Percentiles rank a stretch among this genome's conserved stretches.
phyloP scores from a whole-genome alignment of 1,140 invertebrate species.

The Schlechtendalia chinensis region DNA sequence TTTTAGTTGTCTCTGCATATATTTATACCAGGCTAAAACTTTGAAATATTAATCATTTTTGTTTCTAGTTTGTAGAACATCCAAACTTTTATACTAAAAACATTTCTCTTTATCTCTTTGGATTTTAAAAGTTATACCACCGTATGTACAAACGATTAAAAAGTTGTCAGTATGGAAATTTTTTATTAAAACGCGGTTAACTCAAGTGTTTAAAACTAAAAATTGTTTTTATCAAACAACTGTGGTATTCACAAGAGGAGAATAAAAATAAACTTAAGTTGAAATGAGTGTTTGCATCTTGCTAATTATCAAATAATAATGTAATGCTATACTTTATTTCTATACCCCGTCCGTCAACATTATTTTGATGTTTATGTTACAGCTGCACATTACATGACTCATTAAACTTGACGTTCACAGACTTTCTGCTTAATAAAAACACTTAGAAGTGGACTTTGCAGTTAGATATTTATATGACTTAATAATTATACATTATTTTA shows the following conservation, averaged over 20 bases:
- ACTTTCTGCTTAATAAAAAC: slow-evolving; percentile 23
- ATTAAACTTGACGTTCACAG: slow-evolving; percentile 2
- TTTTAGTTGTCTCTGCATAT: slow-evolving; percentile 8
- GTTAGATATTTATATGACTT: not conserved
- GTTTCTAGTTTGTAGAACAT: slow-evolving; percentile 1
- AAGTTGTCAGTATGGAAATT: slow-evolving; percentile 4
- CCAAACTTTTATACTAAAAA: slow-evolving; percentile 6
- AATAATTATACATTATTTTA: not conserved
- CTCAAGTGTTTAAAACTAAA: not conserved
- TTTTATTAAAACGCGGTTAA: not conserved
- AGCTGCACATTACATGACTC: slow-evolving; percentile 12
- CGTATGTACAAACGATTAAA: not conserved
- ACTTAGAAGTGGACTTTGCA: not conserved
- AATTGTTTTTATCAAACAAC: not conserved
- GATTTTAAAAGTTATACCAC: slow-evolving; percentile 5
- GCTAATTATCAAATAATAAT: slow-evolving; percentile 31
- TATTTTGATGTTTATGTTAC: slow-evolving; percentile 23
- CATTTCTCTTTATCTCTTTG: not conserved
- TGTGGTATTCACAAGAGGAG: not conserved
- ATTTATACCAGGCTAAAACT: slow-evolving; percentile 2
- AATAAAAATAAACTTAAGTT: slow-evolving; percentile 11
- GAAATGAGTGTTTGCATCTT: not conserved
- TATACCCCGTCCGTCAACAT: not conserved
- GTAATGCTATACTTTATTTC: slow-evolving; percentile 5
- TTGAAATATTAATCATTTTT: slow-evolving; percentile 4